These are phyloP conservation scores for Cerastis rubricosa DNA, from an alignment of 2,888 invertebrate species.

Conservation along the genomic window DNA sequence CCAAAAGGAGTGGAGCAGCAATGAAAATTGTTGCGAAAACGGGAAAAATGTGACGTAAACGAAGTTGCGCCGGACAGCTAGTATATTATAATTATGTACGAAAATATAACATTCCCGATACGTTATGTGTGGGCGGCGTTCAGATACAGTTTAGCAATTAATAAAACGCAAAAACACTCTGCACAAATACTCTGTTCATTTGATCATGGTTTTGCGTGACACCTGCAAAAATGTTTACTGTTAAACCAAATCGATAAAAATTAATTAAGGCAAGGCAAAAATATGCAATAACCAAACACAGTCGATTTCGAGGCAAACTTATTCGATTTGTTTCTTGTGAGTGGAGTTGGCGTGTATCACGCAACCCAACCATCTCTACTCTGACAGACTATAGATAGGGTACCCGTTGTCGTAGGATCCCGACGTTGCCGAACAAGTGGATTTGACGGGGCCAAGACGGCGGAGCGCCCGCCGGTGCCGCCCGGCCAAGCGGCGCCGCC, in stretches of 20 bases:
- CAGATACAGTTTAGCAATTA: background rate
- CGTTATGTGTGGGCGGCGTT: background rate
- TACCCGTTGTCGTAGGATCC: slow-evolving; percentile 42
- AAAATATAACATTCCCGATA: background rate
- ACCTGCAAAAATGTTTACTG: slow-evolving; percentile 1
- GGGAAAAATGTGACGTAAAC: too few relatives aligned
- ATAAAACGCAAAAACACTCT: background rate
- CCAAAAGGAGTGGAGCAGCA: too few relatives aligned
- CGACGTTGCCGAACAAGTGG: slow-evolving; percentile 4
- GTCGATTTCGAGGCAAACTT: background rate
- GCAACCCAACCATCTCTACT: background rate
- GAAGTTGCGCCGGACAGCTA: too few relatives aligned
- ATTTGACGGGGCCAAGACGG: too few relatives aligned
- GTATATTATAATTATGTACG: background rate
- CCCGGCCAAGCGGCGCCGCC: too few relatives aligned
- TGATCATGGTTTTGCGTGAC: background rate
- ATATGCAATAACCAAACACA: background rate
- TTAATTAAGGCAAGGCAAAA: background rate
- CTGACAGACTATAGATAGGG: slow-evolving; percentile 39
- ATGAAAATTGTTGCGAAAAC: too few relatives aligned
- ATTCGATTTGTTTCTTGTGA: background rate
- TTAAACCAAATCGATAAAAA: background rate
- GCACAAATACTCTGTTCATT: background rate
- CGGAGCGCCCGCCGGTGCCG: too few relatives aligned
- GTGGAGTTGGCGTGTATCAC: slow-evolving; percentile 2